phyloP scores from a whole-genome alignment of 1,140 invertebrate genomes.

The Oscheius sp. region DNA sequence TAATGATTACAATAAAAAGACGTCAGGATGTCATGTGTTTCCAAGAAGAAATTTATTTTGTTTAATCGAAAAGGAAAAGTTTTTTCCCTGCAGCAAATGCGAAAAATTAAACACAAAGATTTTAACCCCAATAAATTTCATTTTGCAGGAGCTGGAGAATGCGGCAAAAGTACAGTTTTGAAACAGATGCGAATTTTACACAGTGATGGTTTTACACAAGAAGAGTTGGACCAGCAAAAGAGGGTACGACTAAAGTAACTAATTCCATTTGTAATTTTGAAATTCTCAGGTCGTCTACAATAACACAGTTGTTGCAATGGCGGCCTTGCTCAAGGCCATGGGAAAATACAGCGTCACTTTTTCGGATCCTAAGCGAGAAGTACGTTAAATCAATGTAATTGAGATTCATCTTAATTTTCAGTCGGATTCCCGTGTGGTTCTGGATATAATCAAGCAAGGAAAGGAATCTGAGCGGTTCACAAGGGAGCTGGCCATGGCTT shows the following conservation, averaged over 20 bases:
- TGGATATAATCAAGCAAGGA: conserved; percentile 49
- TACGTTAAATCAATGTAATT: conserved; percentile 7
- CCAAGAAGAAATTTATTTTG: too few relatives aligned
- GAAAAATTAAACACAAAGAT: too few relatives aligned
- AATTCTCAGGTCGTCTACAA: conserved; percentile 75
- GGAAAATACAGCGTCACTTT: conserved; percentile 15
- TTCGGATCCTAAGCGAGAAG: conserved; percentile 29
- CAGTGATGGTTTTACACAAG: conserved; percentile 82
- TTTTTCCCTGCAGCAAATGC: too few relatives aligned
- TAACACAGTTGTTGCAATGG: conserved; percentile 68
- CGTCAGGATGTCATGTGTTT: too few relatives aligned
- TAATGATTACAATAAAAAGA: too few relatives aligned
- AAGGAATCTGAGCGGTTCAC: conserved; percentile 55
- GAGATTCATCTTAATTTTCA: conserved; percentile 9
- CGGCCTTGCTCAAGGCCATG: conserved; percentile 35
- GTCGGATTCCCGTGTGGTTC: conserved; percentile 27
- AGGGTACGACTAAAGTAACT: conserved; percentile 62
- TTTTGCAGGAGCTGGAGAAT: conserved; percentile 43
- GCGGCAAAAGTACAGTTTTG: conserved; percentile 45
- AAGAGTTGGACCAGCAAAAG: conserved; percentile 85
- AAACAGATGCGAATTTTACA: conserved; percentile 74
- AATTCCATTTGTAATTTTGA: background rate
- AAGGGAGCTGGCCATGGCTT: conserved; percentile 46
- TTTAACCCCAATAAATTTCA: background rate
- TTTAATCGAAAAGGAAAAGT: too few relatives aligned